Percentiles rank a stretch among this genome's conserved stretches.
Evolutionary conservation across 2,113 vertebrate species (phyloP).

Genomic region (Struthidea cinerea): DNA sequence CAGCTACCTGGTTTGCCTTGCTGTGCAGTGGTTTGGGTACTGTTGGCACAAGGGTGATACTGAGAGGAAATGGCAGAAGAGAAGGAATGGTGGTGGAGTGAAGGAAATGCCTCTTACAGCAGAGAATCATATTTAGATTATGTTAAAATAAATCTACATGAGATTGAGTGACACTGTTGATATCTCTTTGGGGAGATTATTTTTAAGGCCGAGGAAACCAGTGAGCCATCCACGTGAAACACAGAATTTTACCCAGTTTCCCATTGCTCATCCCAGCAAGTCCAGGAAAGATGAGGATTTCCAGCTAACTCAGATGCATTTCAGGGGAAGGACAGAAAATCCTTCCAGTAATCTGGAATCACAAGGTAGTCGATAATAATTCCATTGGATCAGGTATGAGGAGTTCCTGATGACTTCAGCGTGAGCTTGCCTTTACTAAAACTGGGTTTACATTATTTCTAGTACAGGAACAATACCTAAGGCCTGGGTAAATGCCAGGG

Average conservation of each 20-base stretch:
- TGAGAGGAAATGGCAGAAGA: neutral
- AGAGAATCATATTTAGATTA: neutral
- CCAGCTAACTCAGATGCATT: neutral
- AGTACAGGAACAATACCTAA: neutral
- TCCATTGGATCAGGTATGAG: accelerated
- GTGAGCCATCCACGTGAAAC: accelerated
- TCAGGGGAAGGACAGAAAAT: neutral
- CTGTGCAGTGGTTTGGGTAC: neutral
- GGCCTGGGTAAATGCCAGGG: neutral
- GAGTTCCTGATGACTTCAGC: neutral
- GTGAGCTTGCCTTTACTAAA: neutral
- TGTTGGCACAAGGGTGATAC: neutral
- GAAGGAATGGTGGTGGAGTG: neutral
- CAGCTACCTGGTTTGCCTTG: neutral
- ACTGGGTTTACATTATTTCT: neutral
- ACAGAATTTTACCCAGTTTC: neutral
- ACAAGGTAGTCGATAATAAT: neutral
- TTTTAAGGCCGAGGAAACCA: neutral
- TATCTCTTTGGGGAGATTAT: neutral
- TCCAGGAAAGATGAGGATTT: neutral
- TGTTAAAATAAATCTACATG: neutral
- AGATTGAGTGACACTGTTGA: neutral
- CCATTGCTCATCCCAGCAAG: neutral
- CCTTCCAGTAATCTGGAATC: neutral
- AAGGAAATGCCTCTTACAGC: neutral